Percentiles rank a stretch among this genome's conserved stretches.
Evolutionary conservation across 2,888 invertebrate genomes (phyloP).

Genomic region (Sarcophaga caerulescens): DNA sequence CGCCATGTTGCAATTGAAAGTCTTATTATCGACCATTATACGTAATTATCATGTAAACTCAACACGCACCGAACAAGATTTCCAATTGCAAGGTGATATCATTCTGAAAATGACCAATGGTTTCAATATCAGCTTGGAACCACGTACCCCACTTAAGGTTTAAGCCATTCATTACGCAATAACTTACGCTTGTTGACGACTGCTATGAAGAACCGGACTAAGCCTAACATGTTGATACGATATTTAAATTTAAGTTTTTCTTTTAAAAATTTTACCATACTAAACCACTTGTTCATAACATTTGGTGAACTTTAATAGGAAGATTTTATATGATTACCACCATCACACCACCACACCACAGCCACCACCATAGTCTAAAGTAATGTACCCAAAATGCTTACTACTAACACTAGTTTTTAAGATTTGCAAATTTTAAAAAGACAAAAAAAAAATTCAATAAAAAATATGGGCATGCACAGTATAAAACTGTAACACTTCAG

Average conservation of each 20-base stretch:
- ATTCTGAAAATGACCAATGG: conserved; percentile 89
- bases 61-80: conserved; percentile 85
- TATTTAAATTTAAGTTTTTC: neutral
- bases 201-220: neutral
- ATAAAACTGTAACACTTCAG: conserved; percentile 54
- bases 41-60: conserved; percentile 86
- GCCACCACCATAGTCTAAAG: no score
- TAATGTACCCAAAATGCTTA: neutral
- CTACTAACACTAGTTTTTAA: conserved; percentile 47
- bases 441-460: conserved; percentile 23
- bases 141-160: conserved; percentile 79
- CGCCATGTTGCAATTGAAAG: conserved; percentile 89
- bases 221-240: neutral
- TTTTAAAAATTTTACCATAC: neutral
- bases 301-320: conserved; percentile 33
- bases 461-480: conserved; percentile 60
- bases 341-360: no score
- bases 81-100: conserved; percentile 87
- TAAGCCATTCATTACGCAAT: neutral
- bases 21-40: conserved; percentile 87
- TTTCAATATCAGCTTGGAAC: conserved; percentile 86
- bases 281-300: neutral
- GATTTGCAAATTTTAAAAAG: neutral
- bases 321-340: conserved; percentile 41
- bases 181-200: neutral